Evolutionary conservation across 64 coral and sea anemone species (phyloP).

Genomic region (Astreopora myriophthalma): DNA sequence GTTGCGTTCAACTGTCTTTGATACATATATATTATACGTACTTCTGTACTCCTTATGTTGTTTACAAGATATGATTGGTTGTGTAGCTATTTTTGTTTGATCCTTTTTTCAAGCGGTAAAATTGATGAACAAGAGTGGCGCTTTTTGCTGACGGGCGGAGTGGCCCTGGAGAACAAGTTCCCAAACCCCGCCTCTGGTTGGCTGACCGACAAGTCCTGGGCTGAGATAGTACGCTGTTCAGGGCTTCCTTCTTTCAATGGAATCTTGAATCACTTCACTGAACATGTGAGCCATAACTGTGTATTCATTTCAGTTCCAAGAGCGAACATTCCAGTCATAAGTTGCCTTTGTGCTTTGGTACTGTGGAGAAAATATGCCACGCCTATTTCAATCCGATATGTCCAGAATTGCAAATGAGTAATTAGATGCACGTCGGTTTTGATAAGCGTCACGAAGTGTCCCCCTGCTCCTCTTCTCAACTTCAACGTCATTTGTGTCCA

Average conservation of each 20-base stretch:
- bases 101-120: conserved; percentile 65
- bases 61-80: neutral
- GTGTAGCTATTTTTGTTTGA: neutral
- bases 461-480: no score
- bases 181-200: conserved; percentile 90
- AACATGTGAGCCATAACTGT: conserved; percentile 68
- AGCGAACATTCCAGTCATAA: neutral
- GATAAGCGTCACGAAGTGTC: no score
- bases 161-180: conserved; percentile 90
- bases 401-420: no score
- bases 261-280: conserved; percentile 79
- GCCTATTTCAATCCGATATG: no score
- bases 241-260: conserved; percentile 72
- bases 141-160: conserved; percentile 89
- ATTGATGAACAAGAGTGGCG: conserved; percentile 96
- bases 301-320: neutral
- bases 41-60: neutral
- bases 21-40: no score
- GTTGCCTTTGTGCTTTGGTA: no score
- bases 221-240: conserved; percentile 93
- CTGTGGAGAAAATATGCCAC: no score
- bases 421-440: no score
- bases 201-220: conserved; percentile 98
- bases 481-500: no score
- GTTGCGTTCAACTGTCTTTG: no score